Evolutionary conservation across 1,140 invertebrate genomes (phyloP).

Genomic region (Littorina saxatilis): DNA sequence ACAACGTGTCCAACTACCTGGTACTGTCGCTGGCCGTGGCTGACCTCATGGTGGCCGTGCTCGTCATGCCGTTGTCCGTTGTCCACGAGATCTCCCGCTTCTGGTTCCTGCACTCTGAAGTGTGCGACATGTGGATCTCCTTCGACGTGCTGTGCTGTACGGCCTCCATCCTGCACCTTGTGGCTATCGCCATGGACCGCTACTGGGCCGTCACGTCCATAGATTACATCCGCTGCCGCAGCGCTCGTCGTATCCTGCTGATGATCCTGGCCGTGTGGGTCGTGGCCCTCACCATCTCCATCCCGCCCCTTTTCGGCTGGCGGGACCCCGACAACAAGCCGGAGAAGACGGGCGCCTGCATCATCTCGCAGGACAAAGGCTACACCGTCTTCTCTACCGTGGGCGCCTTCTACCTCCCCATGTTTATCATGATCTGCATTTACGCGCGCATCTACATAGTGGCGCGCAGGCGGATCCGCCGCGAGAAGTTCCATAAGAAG

Average conservation of each 20-base stretch:
- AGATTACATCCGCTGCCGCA: conserved; percentile 94
- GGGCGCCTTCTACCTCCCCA: conserved; percentile 75
- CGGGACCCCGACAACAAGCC: conserved; percentile 64
- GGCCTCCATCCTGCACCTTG: conserved; percentile 94
- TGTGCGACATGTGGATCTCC: conserved; percentile 95
- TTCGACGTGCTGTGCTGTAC: conserved; percentile 95
- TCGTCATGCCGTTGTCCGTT: conserved; percentile 77
- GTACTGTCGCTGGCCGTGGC: conserved; percentile 96
- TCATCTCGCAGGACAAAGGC: conserved; percentile 72
- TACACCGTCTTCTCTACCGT: conserved; percentile 75
- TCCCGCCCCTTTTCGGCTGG: conserved; percentile 86
- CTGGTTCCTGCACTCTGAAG: conserved; percentile 89
- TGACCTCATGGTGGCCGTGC: conserved; percentile 93
- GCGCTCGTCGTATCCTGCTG: conserved; percentile 86
- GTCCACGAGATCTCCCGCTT: conserved; percentile 80
- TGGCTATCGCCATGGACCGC: conserved; percentile 94
- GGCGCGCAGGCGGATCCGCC: conserved; percentile 70
- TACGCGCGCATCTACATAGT: conserved; percentile 73
- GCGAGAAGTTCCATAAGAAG: conserved; percentile 63
- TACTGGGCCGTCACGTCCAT: conserved; percentile 98
- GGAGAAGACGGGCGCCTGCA: conserved; percentile 62
- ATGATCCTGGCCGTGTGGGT: conserved; percentile 95
- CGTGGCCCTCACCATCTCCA: conserved; percentile 89
- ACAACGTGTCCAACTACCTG: conserved; percentile 94
- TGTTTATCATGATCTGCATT: conserved; percentile 73